These are phyloP conservation scores for Potorous gilbertii DNA, from an alignment of 2,797 vertebrate species.

Conservation along the genomic window DNA sequence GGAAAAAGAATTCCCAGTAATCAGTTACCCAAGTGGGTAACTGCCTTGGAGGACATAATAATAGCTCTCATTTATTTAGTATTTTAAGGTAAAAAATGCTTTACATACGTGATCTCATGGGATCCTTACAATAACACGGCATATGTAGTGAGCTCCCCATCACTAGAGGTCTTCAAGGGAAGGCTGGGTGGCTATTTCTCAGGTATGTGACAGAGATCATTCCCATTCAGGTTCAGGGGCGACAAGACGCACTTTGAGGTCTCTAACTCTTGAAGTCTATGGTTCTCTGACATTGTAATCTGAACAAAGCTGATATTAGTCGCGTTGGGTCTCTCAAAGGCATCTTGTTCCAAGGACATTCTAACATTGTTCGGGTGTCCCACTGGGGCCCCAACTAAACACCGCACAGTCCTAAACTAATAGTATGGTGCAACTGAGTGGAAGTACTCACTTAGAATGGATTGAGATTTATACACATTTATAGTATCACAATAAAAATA, in stretches of 20 bases:
- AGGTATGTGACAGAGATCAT: neutral
- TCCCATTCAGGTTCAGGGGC: neutral
- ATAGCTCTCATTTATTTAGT: neutral
- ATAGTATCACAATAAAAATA: neutral
- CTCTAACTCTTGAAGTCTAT: neutral
- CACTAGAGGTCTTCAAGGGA: neutral
- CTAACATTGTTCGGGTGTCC: neutral
- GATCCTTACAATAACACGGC: neutral
- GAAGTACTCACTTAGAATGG: neutral
- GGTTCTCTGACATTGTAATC: neutral
- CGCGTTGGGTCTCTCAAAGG: neutral
- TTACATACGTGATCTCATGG: neutral
- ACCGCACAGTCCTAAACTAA: neutral
- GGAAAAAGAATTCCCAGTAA: neutral
- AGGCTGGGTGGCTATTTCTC: neutral
- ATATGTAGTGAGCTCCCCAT: neutral
- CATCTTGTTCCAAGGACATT: neutral
- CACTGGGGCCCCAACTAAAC: neutral
- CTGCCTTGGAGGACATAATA: neutral
- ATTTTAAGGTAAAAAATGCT: neutral
- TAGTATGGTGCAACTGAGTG: neutral
- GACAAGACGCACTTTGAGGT: neutral
- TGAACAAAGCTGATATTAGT: neutral
- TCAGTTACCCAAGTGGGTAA: neutral
- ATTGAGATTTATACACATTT: neutral